phyloP scores from a whole-genome alignment of 1,140 invertebrate species.

The Metopolophium dirhodum region DNA sequence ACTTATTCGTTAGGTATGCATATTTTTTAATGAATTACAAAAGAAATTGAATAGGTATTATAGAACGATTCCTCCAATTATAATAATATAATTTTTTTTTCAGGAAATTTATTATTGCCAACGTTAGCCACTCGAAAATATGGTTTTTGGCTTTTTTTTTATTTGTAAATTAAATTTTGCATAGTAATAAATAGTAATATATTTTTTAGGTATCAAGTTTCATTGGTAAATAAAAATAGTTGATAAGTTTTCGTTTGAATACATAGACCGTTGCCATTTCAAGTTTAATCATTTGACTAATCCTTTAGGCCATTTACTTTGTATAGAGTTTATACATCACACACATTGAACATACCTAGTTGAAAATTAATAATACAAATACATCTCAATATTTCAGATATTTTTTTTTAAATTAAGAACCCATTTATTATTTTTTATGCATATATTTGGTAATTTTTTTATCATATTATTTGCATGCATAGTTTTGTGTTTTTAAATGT shows the following conservation, averaged over 20 bases:
- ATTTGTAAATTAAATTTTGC: not conserved
- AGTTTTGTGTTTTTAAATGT: too few relatives aligned
- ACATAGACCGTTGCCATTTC: not conserved
- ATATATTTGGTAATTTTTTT: too few relatives aligned
- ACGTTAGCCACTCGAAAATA: not conserved
- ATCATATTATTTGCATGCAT: too few relatives aligned
- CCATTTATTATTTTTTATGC: too few relatives aligned
- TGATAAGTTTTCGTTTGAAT: not conserved
- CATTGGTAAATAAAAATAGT: not conserved
- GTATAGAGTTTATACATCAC: not conserved
- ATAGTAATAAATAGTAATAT: not conserved
- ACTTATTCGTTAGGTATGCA: conserved; percentile 5
- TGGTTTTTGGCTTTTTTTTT: not conserved
- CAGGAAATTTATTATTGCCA: not conserved
- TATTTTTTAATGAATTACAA: not conserved
- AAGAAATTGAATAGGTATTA: conserved; percentile 27
- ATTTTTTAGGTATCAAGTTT: not conserved
- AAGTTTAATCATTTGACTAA: not conserved
- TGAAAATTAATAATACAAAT: too few relatives aligned
- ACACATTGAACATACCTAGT: rapidly evolving
- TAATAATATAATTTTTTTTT: not conserved
- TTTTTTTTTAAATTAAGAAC: too few relatives aligned
- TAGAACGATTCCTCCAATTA: not conserved
- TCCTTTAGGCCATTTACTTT: not conserved
- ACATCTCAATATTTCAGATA: too few relatives aligned